These are phyloP conservation scores for Halictus ligatus DNA, from an alignment of 2,888 invertebrate species.

Conservation along the genomic window DNA sequence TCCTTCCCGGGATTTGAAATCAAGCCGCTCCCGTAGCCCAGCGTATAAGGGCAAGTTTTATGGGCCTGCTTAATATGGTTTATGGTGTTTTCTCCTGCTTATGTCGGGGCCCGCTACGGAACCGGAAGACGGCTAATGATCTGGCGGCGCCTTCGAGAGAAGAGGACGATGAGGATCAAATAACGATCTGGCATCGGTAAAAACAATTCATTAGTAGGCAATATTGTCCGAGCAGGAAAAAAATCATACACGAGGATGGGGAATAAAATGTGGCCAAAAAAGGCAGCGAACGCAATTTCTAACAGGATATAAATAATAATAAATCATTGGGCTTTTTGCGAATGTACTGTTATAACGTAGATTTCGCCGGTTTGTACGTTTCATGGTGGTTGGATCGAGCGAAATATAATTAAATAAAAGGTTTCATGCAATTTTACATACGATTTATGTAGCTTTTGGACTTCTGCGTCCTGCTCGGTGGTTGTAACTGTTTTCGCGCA, in stretches of 20 bases:
- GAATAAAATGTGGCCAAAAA: background rate
- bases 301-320: background rate
- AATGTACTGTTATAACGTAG: background rate
- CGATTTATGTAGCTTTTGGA: background rate
- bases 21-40: slow-evolving; percentile 66
- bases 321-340: background rate
- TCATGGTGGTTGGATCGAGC: background rate
- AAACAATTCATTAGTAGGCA: slow-evolving; percentile 43
- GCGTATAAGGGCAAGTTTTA: slow-evolving; percentile 68
- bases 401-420: background rate
- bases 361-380: background rate
- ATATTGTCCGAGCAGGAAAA: background rate
- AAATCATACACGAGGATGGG: background rate
- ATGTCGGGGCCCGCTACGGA: slow-evolving; percentile 66
- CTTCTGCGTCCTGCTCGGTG: background rate
- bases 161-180: slow-evolving; percentile 20
- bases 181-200: slow-evolving; percentile 34
- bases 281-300: background rate
- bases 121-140: slow-evolving; percentile 76
- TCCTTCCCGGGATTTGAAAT: slow-evolving; percentile 80
- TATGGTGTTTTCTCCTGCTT: slow-evolving; percentile 70
- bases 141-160: slow-evolving; percentile 18
- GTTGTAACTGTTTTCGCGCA: background rate
- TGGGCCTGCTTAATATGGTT: slow-evolving; percentile 76
- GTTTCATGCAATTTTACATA: background rate